Conservation (phyloP, 2,888 invertebrate species). For the Drosophila nr. perissopoda region DNA sequence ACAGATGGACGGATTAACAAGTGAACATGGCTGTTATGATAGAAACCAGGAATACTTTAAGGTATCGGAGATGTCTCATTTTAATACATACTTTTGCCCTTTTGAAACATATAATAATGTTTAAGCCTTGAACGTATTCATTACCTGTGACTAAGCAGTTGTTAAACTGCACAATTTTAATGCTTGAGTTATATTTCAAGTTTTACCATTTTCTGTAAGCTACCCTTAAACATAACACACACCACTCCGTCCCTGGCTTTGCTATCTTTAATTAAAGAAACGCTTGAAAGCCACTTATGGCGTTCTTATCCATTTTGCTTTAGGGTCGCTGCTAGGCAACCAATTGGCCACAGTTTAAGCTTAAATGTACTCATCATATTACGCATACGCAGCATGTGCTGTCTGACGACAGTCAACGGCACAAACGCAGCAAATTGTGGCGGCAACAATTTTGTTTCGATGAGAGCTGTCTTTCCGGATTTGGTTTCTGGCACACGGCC, state of each 20-base stretch:
- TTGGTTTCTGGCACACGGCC: constrained; percentile 67
- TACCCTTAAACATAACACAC: too few relatives aligned
- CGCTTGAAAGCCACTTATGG: neutral
- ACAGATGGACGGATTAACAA: too few relatives aligned
- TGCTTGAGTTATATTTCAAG: neutral
- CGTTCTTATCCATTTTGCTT: constrained; percentile 22
- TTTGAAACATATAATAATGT: neutral
- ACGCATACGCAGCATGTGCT: constrained; percentile 59
- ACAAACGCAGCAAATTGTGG: constrained; percentile 24
- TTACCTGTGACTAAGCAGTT: neutral
- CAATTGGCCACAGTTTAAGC: constrained; percentile 46
- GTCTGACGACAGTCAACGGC: constrained; percentile 2
- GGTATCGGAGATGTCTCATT: too few relatives aligned
- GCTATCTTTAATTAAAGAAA: neutral
- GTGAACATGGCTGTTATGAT: neutral
- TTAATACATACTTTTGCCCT: too few relatives aligned
- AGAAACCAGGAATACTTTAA: too few relatives aligned
- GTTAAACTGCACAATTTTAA: neutral
- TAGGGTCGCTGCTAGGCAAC: constrained; percentile 14
- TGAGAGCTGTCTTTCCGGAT: constrained; percentile 52
- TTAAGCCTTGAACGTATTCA: neutral
- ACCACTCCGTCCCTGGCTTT: neutral
- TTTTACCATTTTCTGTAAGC: neutral
- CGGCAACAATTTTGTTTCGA: constrained; percentile 29
- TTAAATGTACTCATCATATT: constrained; percentile 37